Percentiles rank a stretch among this genome's conserved stretches.
These are phyloP conservation scores for Lepilemur ruficaudatus DNA, from an alignment of 2,797 vertebrate genomes.

Conservation along the genomic window DNA sequence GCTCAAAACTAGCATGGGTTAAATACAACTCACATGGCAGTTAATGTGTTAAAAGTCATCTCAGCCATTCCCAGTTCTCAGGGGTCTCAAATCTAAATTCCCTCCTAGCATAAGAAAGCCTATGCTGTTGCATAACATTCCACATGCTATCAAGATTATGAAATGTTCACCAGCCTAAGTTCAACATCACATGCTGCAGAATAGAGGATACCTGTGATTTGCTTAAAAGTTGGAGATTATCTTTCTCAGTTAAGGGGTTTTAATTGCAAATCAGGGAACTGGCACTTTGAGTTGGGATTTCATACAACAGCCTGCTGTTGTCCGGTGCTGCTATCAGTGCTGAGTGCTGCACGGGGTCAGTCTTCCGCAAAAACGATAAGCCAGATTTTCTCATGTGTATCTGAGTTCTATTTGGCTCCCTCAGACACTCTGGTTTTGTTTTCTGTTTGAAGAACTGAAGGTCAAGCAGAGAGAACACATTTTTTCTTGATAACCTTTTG, in stretches of 20 bases:
- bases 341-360: neutral
- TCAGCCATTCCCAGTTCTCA: neutral
- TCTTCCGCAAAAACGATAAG: neutral
- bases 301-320: neutral
- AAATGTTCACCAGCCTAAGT: neutral
- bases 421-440: neutral
- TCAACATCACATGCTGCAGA: neutral
- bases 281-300: neutral
- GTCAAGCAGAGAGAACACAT: neutral
- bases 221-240: neutral
- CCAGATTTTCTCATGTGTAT: neutral
- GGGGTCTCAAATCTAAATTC: neutral
- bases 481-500: neutral
- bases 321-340: neutral
- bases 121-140: neutral
- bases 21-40: no score
- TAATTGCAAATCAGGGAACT: neutral
- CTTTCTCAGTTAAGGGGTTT: neutral
- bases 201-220: neutral
- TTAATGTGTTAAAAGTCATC: neutral
- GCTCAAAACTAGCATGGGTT: no score
- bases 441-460: constrained; percentile 9
- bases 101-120: neutral
- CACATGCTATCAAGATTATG: no score
- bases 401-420: neutral